Percentiles rank a stretch among this genome's conserved stretches.
Evolutionary conservation across 2,113 vertebrate genomes (phyloP).

Genomic region (Neodontobutis hainanensis): DNA sequence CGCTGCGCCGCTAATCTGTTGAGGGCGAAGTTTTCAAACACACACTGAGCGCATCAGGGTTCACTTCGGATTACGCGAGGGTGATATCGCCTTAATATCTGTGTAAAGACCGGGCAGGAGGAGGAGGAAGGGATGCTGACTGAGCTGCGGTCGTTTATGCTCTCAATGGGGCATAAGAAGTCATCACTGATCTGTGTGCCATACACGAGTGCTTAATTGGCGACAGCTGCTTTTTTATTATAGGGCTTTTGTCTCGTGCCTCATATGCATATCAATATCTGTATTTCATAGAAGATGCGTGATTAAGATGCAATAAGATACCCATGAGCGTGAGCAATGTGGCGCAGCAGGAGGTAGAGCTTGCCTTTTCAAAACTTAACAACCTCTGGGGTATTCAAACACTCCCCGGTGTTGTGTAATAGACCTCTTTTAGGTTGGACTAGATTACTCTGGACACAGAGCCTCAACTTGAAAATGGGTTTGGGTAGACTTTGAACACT

Average conservation of each 20-base stretch:
- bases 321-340: neutral
- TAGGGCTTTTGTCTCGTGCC: conserved; percentile 6
- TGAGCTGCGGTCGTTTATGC: neutral
- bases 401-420: neutral
- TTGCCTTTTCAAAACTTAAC: conserved; percentile 27
- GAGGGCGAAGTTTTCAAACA: conserved; percentile 65
- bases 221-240: conserved; percentile 39
- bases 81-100: conserved; percentile 32
- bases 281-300: conserved; percentile 4
- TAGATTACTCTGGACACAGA: neutral
- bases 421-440: neutral
- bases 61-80: conserved; percentile 36
- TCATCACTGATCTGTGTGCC: neutral
- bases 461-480: neutral
- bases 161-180: conserved; percentile 4
- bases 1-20: conserved; percentile 42
- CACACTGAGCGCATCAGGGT: conserved; percentile 31
- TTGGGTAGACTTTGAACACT: neutral
- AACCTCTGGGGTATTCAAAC: conserved; percentile 19
- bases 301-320: conserved; percentile 28
- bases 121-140: neutral
- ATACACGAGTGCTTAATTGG: neutral
- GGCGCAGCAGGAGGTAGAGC: conserved; percentile 29
- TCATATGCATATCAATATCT: conserved; percentile 52
- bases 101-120: conserved; percentile 5